phyloP scores from a whole-genome alignment of 2,797 vertebrate species.

The Picus viridis region DNA sequence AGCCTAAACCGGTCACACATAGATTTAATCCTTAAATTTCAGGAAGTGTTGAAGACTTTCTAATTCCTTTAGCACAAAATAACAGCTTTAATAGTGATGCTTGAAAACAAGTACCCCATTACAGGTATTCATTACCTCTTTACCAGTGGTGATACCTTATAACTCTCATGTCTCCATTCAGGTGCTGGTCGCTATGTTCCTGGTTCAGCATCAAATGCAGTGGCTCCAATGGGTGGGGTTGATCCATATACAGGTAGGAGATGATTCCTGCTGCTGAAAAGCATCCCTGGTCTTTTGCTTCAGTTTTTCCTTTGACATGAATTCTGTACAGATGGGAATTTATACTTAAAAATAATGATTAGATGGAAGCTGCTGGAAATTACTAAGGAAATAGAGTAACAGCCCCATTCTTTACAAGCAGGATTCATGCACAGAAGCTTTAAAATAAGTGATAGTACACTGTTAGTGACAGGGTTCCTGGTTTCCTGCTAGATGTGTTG shows the following conservation, averaged over 20 bases:
- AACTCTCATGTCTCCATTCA: conserved; percentile 12
- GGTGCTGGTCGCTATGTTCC: conserved; percentile 87
- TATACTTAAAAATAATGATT: neutral
- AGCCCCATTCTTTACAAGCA: neutral
- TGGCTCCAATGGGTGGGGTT: conserved; percentile 44
- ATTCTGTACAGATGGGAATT: neutral
- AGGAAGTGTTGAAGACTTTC: neutral
- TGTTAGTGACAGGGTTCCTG: neutral
- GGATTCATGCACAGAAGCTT: neutral
- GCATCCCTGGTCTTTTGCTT: neutral
- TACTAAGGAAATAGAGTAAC: neutral
- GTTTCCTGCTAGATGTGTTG: neutral
- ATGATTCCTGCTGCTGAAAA: neutral
- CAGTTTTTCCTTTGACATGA: neutral
- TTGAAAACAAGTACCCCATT: neutral
- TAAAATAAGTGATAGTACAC: neutral
- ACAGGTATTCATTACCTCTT: neutral
- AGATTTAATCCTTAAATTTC: neutral
- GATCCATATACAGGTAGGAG: conserved; percentile 84
- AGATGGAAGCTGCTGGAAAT: neutral
- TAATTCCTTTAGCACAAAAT: neutral
- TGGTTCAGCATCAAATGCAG: conserved; percentile 63
- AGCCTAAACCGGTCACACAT: too few species aligned
- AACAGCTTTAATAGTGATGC: neutral
- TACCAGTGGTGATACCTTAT: neutral